phyloP scores from a whole-genome alignment of 2,888 invertebrate genomes.

The Hydrotaea diabolus region DNA sequence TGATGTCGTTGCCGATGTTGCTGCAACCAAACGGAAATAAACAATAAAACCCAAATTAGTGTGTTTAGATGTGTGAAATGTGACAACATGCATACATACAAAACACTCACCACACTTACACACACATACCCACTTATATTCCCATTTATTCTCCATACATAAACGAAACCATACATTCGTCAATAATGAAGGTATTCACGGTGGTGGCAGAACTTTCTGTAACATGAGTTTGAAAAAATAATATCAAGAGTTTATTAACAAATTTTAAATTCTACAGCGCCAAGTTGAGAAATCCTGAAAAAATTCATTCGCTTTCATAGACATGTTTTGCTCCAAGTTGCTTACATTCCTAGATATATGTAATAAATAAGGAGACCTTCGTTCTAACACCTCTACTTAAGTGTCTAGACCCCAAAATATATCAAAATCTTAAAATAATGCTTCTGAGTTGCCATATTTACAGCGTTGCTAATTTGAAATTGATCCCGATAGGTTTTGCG shows the following conservation, averaged over 20 bases:
- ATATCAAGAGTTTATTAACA: background rate
- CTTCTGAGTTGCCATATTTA: too few relatives aligned
- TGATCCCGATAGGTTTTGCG: too few relatives aligned
- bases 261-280: background rate
- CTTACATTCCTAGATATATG: too few relatives aligned
- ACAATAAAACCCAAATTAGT: slow-evolving; percentile 65
- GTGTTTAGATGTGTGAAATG: slow-evolving; percentile 64
- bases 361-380: too few relatives aligned
- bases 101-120: too few relatives aligned
- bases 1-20: slow-evolving; percentile 16
- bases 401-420: too few relatives aligned
- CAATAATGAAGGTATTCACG: slow-evolving; percentile 14
- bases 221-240: background rate
- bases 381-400: too few relatives aligned
- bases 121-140: too few relatives aligned
- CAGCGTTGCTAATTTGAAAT: too few relatives aligned
- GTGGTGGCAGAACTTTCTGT: background rate
- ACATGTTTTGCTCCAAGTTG: too few relatives aligned
- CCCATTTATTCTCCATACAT: background rate
- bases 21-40: slow-evolving; percentile 62
- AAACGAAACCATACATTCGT: background rate
- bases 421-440: too few relatives aligned
- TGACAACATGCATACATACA: slow-evolving; percentile 49
- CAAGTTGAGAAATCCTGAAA: background rate
- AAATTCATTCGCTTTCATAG: too few relatives aligned